phyloP scores from a whole-genome alignment of 2,888 invertebrate genomes.

The Trisateles emortualis region DNA sequence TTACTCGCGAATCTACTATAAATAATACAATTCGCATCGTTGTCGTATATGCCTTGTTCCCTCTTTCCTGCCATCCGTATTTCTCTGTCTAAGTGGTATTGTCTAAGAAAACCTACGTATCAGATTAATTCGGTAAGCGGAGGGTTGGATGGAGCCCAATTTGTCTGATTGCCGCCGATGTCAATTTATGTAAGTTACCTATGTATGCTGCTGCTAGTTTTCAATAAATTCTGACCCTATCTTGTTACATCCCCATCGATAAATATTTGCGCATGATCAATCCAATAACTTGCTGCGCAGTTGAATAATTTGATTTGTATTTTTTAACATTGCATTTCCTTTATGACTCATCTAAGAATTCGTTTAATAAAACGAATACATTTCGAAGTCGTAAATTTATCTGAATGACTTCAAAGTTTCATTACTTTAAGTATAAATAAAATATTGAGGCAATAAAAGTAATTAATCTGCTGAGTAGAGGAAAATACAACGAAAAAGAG shows the following conservation, averaged over 20 bases:
- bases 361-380: slow-evolving; percentile 11
- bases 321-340: slow-evolving; percentile 32
- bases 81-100: slow-evolving; percentile 75
- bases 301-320: slow-evolving; percentile 60
- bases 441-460: slow-evolving; percentile 38
- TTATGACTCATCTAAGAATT: slow-evolving; percentile 24
- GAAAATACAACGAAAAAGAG: slow-evolving; percentile 37
- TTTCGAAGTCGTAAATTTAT: slow-evolving; percentile 10
- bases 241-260: slow-evolving; percentile 81
- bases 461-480: slow-evolving; percentile 43
- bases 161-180: slow-evolving; percentile 86
- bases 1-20: slow-evolving; percentile 42
- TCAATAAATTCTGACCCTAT: slow-evolving; percentile 85
- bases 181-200: slow-evolving; percentile 79
- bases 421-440: slow-evolving; percentile 40
- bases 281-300: slow-evolving; percentile 75
- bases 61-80: slow-evolving; percentile 60
- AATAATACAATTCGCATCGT: slow-evolving; percentile 58
- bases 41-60: slow-evolving; percentile 48
- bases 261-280: slow-evolving; percentile 86
- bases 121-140: slow-evolving; percentile 81
- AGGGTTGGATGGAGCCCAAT: slow-evolving; percentile 85
- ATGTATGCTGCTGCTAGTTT: slow-evolving; percentile 75
- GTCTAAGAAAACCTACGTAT: slow-evolving; percentile 83
- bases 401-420: slow-evolving; percentile 9